Evolutionary conservation across 2,113 vertebrate species (phyloP).

Genomic region (Campylorhamphus procurvoides): DNA sequence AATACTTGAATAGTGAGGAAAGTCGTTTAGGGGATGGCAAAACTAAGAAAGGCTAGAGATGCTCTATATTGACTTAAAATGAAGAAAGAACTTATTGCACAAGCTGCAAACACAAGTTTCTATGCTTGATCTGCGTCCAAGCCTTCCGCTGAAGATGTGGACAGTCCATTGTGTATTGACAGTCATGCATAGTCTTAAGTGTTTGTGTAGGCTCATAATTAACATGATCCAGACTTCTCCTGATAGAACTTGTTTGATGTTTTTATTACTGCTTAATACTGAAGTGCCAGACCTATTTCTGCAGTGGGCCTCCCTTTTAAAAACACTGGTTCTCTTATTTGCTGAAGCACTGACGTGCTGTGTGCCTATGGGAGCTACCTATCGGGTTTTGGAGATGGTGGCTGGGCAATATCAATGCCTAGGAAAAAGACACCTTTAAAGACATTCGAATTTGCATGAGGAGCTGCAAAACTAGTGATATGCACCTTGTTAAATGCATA

Average conservation of each 20-base stretch:
- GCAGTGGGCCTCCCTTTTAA: neutral
- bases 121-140: slow-evolving; percentile 2
- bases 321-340: neutral
- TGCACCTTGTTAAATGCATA: neutral
- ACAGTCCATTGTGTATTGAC: neutral
- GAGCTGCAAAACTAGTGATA: neutral
- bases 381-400: rapidly evolving
- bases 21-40: neutral
- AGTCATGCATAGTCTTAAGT: neutral
- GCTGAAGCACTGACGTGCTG: rapidly evolving
- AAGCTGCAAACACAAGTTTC: slow-evolving; percentile 23
- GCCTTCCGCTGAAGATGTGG: neutral
- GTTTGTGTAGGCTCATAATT: neutral
- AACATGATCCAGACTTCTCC: slow-evolving; percentile 1
- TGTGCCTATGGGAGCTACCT: rapidly evolving
- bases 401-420: neutral
- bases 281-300: neutral
- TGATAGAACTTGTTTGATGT: neutral
- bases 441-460: neutral
- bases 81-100: neutral
- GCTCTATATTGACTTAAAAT: neutral
- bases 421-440: neutral
- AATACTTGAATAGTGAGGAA: neutral
- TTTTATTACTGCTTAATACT: neutral
- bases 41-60: neutral